Percentiles rank a stretch among this genome's conserved stretches.
Evolutionary conservation across 2,888 invertebrate genomes (phyloP).

Genomic region (Sipunculus nudus): DNA sequence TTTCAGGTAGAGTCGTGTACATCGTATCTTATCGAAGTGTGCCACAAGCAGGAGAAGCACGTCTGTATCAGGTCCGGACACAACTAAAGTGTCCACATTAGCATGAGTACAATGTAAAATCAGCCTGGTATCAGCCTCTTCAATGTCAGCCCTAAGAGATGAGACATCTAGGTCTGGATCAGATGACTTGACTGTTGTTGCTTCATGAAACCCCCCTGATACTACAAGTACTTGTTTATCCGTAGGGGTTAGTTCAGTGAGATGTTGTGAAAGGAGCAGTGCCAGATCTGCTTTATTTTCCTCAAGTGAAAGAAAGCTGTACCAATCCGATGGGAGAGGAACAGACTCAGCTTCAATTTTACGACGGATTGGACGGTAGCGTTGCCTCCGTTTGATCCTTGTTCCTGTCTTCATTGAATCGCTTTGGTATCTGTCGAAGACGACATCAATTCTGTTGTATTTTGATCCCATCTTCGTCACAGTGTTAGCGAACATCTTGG

Average conservation of each 20-base stretch:
- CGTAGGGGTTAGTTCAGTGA: not conserved
- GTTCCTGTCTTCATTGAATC: slow-evolving; percentile 2
- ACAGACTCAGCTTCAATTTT: not conserved
- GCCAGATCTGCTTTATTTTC: slow-evolving; percentile 1
- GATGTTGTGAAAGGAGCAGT: not conserved
- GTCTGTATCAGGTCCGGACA: slow-evolving; percentile 3
- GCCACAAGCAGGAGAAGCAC: slow-evolving; percentile 5
- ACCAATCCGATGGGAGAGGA: not conserved
- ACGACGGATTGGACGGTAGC: not conserved
- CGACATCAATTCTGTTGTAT: slow-evolving; percentile 4
- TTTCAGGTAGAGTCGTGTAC: not conserved
- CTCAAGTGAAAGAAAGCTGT: not conserved
- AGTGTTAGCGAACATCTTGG: not conserved
- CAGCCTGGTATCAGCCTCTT: slow-evolving; percentile 7
- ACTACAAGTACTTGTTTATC: slow-evolving; percentile 16
- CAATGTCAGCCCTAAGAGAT: not conserved
- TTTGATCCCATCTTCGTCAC: not conserved
- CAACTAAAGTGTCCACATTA: slow-evolving; percentile 2
- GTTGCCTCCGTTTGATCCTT: not conserved
- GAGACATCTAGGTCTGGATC: slow-evolving; percentile 1
- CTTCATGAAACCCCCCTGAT: slow-evolving; percentile 15
- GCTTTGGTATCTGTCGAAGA: not conserved
- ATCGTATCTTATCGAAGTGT: not conserved
- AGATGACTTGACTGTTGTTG: slow-evolving; percentile 17
- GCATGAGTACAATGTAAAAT: slow-evolving; percentile 2